Conservation (phyloP, 2,113 vertebrate genomes). For the Dendrocopos noguchii region DNA sequence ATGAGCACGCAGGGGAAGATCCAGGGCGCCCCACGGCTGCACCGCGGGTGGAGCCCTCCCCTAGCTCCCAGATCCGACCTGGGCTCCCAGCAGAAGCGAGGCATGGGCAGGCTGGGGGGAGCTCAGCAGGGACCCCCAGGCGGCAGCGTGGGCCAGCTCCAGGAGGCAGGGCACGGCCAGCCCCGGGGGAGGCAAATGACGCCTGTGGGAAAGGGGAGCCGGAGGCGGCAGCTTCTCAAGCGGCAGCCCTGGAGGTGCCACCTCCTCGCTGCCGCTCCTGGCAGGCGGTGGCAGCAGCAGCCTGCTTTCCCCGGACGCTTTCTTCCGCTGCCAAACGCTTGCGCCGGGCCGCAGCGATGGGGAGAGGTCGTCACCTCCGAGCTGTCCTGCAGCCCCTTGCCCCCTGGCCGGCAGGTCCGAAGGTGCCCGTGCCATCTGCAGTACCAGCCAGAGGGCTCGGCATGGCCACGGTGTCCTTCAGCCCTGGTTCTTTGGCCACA, state of each 20-base stretch:
- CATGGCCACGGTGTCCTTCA: neutral
- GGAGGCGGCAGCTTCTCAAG: neutral
- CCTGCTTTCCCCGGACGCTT: neutral
- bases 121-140: neutral
- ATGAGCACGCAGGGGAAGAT: neutral
- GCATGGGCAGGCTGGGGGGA: neutral
- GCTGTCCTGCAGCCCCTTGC: neutral
- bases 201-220: no score
- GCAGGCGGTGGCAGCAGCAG: neutral
- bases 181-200: neutral
- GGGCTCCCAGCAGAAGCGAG: neutral
- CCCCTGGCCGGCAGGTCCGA: accelerated
- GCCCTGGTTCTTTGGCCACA: neutral
- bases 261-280: neutral
- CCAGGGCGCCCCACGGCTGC: accelerated
- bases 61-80: neutral
- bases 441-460: neutral
- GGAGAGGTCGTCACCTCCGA: accelerated
- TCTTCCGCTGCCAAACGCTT: neutral
- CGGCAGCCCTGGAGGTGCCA: neutral
- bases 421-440: neutral
- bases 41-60: neutral
- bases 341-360: neutral
- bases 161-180: neutral
- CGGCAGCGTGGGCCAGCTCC: accelerated